phyloP scores from a whole-genome alignment of 2,797 vertebrate species.

The Mycteria americana region DNA sequence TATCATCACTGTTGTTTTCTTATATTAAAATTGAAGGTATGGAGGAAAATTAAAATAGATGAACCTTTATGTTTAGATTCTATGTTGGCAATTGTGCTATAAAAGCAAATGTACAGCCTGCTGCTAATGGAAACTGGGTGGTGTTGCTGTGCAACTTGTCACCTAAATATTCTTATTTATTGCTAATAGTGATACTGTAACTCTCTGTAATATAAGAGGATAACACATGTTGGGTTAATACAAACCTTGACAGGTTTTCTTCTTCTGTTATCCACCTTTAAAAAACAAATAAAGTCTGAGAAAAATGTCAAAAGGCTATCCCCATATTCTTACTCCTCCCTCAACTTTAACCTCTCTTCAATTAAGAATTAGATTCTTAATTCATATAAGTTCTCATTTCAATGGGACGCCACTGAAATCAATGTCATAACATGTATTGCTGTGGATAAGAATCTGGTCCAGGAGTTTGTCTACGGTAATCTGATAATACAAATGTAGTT shows the following conservation, averaged over 20 bases:
- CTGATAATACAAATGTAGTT: conserved; percentile 58
- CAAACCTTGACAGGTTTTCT: background rate
- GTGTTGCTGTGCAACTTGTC: background rate
- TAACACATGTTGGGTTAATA: background rate
- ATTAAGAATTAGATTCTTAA: background rate
- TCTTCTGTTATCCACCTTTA: background rate
- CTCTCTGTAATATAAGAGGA: background rate
- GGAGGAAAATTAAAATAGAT: background rate
- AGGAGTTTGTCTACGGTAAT: conserved; percentile 31
- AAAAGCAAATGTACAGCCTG: background rate
- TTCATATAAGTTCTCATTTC: background rate
- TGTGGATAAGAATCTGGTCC: background rate
- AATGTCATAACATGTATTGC: background rate
- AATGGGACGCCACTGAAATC: background rate
- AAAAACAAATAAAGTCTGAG: background rate
- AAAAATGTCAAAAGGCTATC: background rate
- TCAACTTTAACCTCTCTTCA: background rate
- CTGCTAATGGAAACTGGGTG: background rate
- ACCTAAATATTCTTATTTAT: background rate
- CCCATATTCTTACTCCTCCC: background rate
- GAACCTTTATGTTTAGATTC: background rate
- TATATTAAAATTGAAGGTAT: background rate
- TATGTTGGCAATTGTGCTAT: background rate
- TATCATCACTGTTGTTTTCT: background rate
- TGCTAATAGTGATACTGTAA: background rate